Evolutionary conservation across 2,797 vertebrate species (phyloP), one percentile per base, ranked within the genome.

Genomic region (Tragopan temminckii): DNA sequence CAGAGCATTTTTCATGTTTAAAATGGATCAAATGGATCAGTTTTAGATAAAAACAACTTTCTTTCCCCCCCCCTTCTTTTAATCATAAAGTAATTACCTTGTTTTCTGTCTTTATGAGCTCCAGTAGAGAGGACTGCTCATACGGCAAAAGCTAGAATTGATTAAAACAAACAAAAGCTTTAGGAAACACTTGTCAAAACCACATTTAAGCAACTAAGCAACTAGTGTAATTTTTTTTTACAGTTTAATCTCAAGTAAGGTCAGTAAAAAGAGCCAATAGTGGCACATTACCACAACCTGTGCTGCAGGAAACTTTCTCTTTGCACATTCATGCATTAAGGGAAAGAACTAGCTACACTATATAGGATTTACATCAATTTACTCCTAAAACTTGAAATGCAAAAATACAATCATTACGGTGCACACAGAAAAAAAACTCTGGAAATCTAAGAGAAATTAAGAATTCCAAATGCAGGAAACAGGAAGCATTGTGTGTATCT

Each of bases 101-200:
- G 96, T 99, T 99, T 97, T 99, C 99, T 23, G 99, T 99, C 98
- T 99, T 99, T 95, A 99, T 99, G 78, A 99, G 98, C 90, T 99
- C 99, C 97, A 99, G 95, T 53, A 99, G 89, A 11, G 99, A 99
- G 4, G 99, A 99, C 91, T 99, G 99, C 86, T 99, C 99, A 92
- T 98, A 99, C 4, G 99, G 99, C 80, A 99, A 97, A 95, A 99
- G 99, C 99, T 99, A 95, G 94, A 86, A 80, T 77, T 15, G 29
- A 67, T 58, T 59, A 79, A 40, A 79, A 80, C 36, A 46, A 82
- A 69, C 21, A 3, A 80, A 33, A 46, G 27, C 55, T 87, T 81
- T 8, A 93, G 35, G 80, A 90, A 89, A 90, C 5, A 38, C 4
- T 58, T 6, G 11, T 88, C 15, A 94, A 85, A 91, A 45, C 57